Conservation (phyloP, 1,140 invertebrate genomes). For the Trichomalopsis sarcophagae region DNA sequence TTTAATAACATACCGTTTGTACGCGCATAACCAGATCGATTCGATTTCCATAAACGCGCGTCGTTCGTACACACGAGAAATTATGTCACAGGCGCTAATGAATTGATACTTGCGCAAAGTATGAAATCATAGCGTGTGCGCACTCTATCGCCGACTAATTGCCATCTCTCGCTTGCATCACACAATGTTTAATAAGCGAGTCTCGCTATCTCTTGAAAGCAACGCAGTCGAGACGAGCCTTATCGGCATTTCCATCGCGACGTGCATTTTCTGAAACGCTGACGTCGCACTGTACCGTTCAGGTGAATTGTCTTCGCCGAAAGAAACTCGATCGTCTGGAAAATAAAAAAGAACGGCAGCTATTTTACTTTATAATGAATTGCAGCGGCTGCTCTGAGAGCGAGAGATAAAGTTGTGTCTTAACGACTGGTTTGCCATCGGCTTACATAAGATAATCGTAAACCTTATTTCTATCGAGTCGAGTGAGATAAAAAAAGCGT, state of each 20-base stretch:
- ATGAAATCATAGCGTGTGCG: neutral
- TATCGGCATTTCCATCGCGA: neutral
- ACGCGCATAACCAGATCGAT: neutral
- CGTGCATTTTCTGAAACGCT: neutral
- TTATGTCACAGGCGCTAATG: slow-evolving; percentile 1
- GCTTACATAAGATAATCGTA: no score
- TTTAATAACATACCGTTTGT: no score
- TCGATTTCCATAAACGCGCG: neutral
- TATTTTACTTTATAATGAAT: neutral
- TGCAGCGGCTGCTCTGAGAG: neutral
- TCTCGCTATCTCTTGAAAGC: neutral
- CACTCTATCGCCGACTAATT: neutral
- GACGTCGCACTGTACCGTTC: neutral
- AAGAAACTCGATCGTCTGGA: neutral
- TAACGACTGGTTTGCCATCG: no score
- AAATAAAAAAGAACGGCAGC: neutral
- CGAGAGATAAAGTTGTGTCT: no score
- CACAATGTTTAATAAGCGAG: neutral
- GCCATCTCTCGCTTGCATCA: no score
- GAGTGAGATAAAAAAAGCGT: no score
- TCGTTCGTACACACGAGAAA: neutral
- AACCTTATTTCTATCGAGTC: no score
- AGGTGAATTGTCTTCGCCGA: neutral
- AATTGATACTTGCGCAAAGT: neutral
- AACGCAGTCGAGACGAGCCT: neutral